A percentile compares a stretch with the other conserved stretches of the same genome.
Evolutionary conservation across 2,113 vertebrate genomes (phyloP).

Genomic region (Mystacornis crossleyi): DNA sequence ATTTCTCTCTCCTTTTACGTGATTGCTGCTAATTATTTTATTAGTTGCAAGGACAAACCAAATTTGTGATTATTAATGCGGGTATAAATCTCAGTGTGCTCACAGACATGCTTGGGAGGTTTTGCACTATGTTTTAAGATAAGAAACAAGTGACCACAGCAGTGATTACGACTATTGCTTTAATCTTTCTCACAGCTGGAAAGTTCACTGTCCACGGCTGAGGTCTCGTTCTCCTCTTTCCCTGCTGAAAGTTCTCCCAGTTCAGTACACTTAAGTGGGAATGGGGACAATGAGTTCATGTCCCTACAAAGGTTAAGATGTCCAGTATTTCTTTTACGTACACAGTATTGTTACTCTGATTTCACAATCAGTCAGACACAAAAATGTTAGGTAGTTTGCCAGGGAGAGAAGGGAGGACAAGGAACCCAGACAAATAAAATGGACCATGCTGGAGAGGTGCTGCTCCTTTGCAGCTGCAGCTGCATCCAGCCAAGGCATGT

Average conservation of each 20-base stretch:
- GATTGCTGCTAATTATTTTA: not conserved
- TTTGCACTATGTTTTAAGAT: not conserved
- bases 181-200: constrained; percentile 25
- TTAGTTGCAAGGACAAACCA: not conserved
- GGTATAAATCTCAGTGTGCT: not conserved
- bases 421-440: not conserved
- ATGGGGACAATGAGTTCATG: not conserved
- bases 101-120: not conserved
- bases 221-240: not conserved
- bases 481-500: not conserved
- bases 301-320: constrained; percentile 17
- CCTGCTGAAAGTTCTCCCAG: constrained; percentile 14
- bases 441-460: not conserved
- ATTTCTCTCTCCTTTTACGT: not conserved
- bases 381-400: constrained; percentile 33
- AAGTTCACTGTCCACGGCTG: not conserved
- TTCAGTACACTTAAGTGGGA: not conserved
- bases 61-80: not conserved
- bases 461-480: not conserved
- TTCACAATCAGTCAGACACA: constrained; percentile 43
- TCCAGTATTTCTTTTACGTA: constrained; percentile 15
- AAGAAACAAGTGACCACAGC: not conserved
- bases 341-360: not conserved
- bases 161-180: not conserved
- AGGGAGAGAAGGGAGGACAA: not conserved